These are phyloP conservation scores for Sabatieria punctata DNA, from an alignment of 2,888 invertebrate genomes.

Conservation along the genomic window DNA sequence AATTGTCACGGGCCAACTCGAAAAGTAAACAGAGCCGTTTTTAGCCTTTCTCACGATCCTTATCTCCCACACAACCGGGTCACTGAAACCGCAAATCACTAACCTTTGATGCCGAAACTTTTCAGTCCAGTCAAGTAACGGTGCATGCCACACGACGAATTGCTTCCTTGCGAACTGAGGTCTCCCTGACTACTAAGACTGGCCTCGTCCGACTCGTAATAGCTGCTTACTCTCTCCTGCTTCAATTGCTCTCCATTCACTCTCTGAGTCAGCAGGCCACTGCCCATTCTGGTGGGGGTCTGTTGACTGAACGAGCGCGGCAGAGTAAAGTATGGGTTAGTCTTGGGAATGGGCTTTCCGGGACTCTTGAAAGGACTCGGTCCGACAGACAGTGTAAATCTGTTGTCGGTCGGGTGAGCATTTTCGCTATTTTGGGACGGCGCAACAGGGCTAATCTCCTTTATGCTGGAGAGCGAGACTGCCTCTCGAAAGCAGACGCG, in stretches of 20 bases:
- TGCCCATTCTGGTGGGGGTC: background rate
- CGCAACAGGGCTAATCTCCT: background rate
- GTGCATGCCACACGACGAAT: background rate
- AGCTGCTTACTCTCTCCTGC: background rate
- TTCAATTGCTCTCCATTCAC: background rate
- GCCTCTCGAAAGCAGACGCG: background rate
- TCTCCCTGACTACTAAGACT: background rate
- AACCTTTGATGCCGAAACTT: constrained; percentile 6
- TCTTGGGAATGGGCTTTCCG: background rate
- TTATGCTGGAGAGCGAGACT: background rate
- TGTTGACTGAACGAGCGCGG: background rate
- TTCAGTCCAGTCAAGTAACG: background rate
- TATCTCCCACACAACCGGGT: no score
- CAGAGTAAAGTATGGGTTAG: constrained; percentile 1
- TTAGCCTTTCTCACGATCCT: no score
- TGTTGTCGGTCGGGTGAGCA: no score
- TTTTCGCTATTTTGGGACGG: no score
- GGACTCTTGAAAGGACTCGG: no score
- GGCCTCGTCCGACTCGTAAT: background rate
- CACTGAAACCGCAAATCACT: background rate
- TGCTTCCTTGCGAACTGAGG: background rate
- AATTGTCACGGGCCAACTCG: no score
- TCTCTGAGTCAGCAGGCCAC: background rate
- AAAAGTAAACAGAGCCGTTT: no score
- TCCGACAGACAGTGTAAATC: no score